Conservation (phyloP, 92 coral and sea anemone genomes). For the Phenganax subtilis region DNA sequence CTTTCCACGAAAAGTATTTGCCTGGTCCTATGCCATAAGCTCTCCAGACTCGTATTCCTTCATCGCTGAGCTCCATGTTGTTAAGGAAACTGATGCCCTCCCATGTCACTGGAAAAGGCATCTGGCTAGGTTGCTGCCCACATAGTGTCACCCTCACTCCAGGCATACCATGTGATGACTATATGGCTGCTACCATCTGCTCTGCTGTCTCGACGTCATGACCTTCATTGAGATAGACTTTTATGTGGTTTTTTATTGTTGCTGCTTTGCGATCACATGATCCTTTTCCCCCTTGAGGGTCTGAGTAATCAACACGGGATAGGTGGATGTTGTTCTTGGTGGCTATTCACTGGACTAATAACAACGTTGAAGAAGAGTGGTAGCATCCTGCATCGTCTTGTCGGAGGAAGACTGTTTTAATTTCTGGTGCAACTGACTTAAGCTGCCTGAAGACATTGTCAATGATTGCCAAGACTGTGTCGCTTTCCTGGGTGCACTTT, state of each 20-base stretch:
- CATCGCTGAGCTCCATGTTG: slow-evolving; percentile 16
- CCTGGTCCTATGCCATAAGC: slow-evolving; percentile 34
- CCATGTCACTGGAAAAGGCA: slow-evolving; percentile 18
- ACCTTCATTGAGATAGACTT: not conserved
- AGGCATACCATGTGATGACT: not conserved
- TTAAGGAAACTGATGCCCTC: slow-evolving; percentile 47
- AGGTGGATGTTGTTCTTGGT: too few species aligned
- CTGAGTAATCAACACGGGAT: not conserved
- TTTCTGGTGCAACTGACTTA: not conserved
- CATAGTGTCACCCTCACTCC: slow-evolving; percentile 13
- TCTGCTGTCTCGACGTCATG: slow-evolving; percentile 19
- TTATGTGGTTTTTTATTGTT: not conserved
- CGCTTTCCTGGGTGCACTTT: slow-evolving; percentile 57
- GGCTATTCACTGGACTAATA: not conserved
- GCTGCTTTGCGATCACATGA: slow-evolving; percentile 34
- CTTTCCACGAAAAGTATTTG: not conserved
- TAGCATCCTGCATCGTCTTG: slow-evolving; percentile 47
- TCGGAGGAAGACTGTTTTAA: slow-evolving; percentile 18
- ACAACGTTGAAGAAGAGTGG: slow-evolving; percentile 35
- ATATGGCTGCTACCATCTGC: slow-evolving; percentile 4
- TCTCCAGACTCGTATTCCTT: slow-evolving; percentile 35
- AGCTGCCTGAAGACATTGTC: slow-evolving; percentile 53
- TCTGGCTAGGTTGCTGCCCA: not conserved
- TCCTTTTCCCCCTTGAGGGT: slow-evolving; percentile 24
- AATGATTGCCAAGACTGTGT: slow-evolving; percentile 49